phyloP scores from a whole-genome alignment of 2,113 vertebrate genomes.

The Python bivittatus region DNA sequence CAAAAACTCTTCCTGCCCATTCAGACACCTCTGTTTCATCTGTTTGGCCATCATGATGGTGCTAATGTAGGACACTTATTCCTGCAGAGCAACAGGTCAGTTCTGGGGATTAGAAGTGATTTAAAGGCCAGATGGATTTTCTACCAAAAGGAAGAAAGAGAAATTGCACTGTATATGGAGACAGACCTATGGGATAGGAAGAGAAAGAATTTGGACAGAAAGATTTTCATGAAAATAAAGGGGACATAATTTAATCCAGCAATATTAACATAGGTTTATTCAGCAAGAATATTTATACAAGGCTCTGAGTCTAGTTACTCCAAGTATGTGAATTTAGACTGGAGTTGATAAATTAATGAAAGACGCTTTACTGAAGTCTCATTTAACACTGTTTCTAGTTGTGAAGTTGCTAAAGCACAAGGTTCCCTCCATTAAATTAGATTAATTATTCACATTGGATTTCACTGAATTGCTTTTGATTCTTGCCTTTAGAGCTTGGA shows the following conservation, averaged over 20 bases:
- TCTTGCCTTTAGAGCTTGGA: conserved; percentile 48
- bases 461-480: conserved; percentile 61
- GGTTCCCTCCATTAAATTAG: conserved; percentile 27
- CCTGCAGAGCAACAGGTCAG: background rate
- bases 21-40: background rate
- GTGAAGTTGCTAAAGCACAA: conserved; percentile 33
- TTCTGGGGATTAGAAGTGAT: background rate
- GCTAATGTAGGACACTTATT: background rate
- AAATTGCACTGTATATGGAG: background rate
- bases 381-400: conserved; percentile 36
- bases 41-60: background rate
- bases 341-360: conserved; percentile 10
- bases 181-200: background rate
- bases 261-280: background rate
- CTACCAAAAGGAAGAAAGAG: background rate
- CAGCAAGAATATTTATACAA: background rate
- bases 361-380: conserved; percentile 30
- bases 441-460: conserved; percentile 59
- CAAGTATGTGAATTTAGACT: background rate
- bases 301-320: background rate
- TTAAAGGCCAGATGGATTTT: background rate
- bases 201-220: background rate
- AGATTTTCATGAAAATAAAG: background rate
- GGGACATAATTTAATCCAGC: too few relatives aligned
- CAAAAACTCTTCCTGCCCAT: too few relatives aligned